Conservation (phyloP, 2,113 vertebrate genomes). For the Sialia sialis region DNA sequence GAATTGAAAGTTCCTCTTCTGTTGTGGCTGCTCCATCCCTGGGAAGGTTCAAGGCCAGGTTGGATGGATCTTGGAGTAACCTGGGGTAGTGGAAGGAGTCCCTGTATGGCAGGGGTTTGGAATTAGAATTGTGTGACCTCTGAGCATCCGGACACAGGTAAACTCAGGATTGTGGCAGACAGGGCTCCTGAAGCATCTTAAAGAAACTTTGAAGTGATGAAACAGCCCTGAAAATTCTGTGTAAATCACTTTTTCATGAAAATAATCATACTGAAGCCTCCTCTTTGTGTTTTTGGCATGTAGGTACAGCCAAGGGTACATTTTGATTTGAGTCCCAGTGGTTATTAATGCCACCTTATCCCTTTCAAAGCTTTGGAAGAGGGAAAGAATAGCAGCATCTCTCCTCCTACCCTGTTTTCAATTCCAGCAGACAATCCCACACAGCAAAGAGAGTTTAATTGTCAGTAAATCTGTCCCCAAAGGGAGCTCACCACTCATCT, state of each 20-base stretch:
- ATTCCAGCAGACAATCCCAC: not conserved
- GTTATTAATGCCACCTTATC: not conserved
- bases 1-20: not conserved
- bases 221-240: not conserved
- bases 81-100: not conserved
- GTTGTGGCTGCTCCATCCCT: not conserved
- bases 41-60: rapidly evolving
- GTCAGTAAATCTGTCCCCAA: not conserved
- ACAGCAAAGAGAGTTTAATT: not conserved
- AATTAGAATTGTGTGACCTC: not conserved
- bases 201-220: not conserved
- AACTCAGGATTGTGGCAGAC: not conserved
- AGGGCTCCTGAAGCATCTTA: not conserved
- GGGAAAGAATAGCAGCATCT: not conserved
- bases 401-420: not conserved
- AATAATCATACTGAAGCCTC: not conserved
- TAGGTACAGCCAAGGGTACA: not conserved
- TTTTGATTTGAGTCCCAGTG: not conserved
- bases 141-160: not conserved
- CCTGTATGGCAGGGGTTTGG: not conserved
- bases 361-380: not conserved
- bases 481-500: not conserved
- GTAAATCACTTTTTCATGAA: not conserved
- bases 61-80: not conserved
- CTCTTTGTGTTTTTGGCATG: not conserved